Evolutionary conservation across 2,113 vertebrate genomes (phyloP).

Genomic region (Taurulus bubalis): DNA sequence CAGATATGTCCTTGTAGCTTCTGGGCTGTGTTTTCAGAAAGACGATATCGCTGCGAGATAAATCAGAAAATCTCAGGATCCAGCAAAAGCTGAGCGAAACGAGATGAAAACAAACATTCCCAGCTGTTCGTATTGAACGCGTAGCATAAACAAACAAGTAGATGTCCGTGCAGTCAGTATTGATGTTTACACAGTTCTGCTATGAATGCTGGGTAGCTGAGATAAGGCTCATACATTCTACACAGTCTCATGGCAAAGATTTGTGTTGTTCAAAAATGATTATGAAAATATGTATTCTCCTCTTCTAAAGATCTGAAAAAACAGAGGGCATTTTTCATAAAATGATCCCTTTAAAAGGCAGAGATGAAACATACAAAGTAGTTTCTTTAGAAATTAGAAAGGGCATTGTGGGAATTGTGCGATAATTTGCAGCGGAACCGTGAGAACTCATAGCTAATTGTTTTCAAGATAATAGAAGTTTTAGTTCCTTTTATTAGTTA

Average conservation of each 20-base stretch:
- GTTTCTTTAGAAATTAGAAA: neutral
- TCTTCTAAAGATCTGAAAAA: neutral
- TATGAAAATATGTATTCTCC: neutral
- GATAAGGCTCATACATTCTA: constrained; percentile 34
- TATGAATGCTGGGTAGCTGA: constrained; percentile 11
- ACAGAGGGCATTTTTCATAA: neutral
- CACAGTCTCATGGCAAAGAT: constrained; percentile 6
- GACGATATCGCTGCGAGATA: constrained; percentile 7
- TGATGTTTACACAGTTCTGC: constrained; percentile 48
- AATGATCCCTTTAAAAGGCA: neutral
- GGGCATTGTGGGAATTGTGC: neutral
- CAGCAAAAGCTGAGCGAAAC: constrained; percentile 29
- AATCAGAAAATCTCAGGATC: constrained; percentile 45
- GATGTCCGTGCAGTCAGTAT: constrained; percentile 17
- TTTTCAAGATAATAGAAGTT: constrained; percentile 8
- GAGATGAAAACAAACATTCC: constrained; percentile 40
- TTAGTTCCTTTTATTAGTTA: neutral
- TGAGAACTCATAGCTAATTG: constrained; percentile 2
- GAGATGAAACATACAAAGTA: neutral
- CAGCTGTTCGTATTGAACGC: constrained; percentile 23
- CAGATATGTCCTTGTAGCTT: constrained; percentile 39
- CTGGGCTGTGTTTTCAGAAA: constrained; percentile 24
- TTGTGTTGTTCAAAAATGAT: neutral
- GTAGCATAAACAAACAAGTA: constrained; percentile 36
- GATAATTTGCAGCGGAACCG: constrained; percentile 17